Evolutionary conservation across 2,113 vertebrate genomes (phyloP).

Genomic region (Micronycteris hirsuta): DNA sequence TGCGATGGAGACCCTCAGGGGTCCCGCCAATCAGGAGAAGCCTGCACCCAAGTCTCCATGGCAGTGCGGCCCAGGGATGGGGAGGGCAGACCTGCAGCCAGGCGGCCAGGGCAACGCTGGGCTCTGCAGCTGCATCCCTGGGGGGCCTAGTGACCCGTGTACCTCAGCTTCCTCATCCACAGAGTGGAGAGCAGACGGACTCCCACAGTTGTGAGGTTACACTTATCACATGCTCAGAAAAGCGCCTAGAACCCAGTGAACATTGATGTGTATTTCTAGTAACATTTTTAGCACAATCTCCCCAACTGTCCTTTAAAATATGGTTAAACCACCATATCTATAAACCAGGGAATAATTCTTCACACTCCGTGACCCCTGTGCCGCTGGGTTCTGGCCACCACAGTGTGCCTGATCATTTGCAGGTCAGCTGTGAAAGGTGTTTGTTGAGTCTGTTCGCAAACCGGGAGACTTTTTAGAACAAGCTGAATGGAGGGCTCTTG

Average conservation of each 20-base stretch:
- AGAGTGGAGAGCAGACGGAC: too few species aligned
- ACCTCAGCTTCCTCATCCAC: background rate
- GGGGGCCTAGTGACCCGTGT: background rate
- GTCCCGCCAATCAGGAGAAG: accelerated
- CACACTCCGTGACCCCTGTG: background rate
- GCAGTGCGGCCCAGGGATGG: accelerated
- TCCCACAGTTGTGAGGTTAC: background rate
- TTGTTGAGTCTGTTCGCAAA: background rate
- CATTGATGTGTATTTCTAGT: background rate
- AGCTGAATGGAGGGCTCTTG: background rate
- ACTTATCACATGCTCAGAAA: background rate
- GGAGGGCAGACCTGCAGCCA: background rate
- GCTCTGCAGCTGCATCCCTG: accelerated
- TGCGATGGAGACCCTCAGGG: background rate
- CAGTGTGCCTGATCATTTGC: background rate
- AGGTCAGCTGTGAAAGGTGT: background rate
- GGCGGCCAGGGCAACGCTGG: accelerated
- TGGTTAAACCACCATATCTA: background rate
- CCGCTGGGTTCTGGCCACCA: background rate
- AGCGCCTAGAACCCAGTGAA: background rate
- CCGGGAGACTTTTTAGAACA: background rate
- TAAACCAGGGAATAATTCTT: background rate
- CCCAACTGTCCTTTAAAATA: background rate
- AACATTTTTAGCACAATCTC: background rate
- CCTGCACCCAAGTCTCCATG: background rate